Evolutionary conservation across 2,888 invertebrate genomes (phyloP).

Genomic region (Tachina fera): DNA sequence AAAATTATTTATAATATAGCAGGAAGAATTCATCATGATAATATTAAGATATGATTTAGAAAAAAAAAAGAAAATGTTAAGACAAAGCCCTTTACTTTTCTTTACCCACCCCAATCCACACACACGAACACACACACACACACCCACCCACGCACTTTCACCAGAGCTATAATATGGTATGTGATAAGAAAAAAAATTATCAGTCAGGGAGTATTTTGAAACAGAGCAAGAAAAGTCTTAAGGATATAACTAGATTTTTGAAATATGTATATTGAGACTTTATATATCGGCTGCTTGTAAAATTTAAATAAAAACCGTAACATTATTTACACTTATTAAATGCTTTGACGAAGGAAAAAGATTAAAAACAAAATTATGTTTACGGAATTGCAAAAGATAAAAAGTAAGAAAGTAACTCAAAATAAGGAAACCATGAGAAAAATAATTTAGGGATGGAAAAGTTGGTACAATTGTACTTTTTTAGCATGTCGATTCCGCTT

Average conservation of each 20-base stretch:
- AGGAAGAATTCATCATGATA: constrained; percentile 57
- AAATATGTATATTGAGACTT: constrained; percentile 7
- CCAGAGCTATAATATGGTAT: background rate
- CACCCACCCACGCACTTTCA: background rate
- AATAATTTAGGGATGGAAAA: too few species aligned
- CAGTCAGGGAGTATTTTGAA: too few species aligned
- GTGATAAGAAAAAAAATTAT: background rate
- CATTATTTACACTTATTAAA: constrained; percentile 28
- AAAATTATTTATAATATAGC: constrained; percentile 45
- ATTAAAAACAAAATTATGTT: constrained; percentile 53
- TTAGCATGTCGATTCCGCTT: too few species aligned
- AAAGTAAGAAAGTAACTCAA: background rate
- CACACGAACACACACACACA: background rate
- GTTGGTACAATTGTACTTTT: too few species aligned
- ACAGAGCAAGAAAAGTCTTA: too few species aligned
- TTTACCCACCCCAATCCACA: background rate
- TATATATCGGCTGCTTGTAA: constrained; percentile 27
- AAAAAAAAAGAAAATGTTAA: constrained; percentile 34
- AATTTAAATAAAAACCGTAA: constrained; percentile 30
- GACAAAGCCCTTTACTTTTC: background rate
- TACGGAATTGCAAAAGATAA: constrained; percentile 62
- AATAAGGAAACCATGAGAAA: too few species aligned
- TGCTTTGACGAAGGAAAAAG: constrained; percentile 25
- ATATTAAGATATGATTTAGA: constrained; percentile 15
- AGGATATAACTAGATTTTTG: background rate